Evolutionary conservation across 2,113 vertebrate genomes (phyloP), one percentile per base, ranked within the genome.

Genomic region (Pipa parva): DNA sequence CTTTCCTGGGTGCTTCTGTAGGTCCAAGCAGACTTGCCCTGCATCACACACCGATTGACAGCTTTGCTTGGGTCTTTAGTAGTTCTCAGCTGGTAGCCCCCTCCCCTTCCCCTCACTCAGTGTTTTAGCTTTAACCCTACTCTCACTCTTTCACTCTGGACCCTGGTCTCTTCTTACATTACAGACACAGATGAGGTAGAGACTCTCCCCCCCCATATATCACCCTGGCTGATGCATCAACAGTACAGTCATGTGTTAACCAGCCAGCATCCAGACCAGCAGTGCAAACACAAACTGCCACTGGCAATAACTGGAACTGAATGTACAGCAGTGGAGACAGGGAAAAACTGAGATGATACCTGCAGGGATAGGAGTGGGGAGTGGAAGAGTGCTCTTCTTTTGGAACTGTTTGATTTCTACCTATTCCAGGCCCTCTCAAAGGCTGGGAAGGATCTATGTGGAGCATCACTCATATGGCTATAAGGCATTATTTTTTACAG

Each of bases 21-120:
- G 57, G 57, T 50, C 58, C 58, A 36, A 49, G 48, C 29, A 29
- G 22, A n/a, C 20, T 49, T n/a, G 1, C 56, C 63, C 63, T 49
- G 57, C 65, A 69, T 61, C 48, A 17, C 31, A 36, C 29, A 48
- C 48, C 49, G 29, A 52, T 10, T 37, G 20, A 58, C n/a, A 63
- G 25, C 31, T 56, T 29, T 66, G 54, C 64, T 36, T 20, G 64
- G 54, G 52, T 54, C 63, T 59, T 59, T n/a, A 9, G 11, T 22
- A 28, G 24, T 22, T 52, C 18, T 42, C 31, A 36, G 60, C 46
- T 28, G 60, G 60, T 13, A 63, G 55, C 64, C 55, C 39, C 45
- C 64, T 28, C 45, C 64, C 45, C 63, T 39, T n/a, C 24, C 39
- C 39, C 42, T 54, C 20, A n/a, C n/a, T n/a, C 27, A 3, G 18